These are phyloP conservation scores for Macrobrachium rosenbergii DNA, from an alignment of 1,140 invertebrate species.

Conservation along the genomic window DNA sequence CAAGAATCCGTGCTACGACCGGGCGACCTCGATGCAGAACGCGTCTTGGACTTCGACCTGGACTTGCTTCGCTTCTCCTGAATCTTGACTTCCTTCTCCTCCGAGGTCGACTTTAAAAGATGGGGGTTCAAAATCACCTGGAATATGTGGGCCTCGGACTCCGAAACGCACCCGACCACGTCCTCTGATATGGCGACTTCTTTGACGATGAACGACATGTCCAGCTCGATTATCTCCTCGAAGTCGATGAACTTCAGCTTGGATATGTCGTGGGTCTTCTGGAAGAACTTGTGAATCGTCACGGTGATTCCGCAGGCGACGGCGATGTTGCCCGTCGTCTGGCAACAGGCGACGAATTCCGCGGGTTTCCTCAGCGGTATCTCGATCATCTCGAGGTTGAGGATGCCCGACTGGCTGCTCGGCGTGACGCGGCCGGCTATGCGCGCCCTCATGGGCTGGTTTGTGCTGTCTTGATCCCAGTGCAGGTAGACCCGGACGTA, in stretches of 20 bases:
- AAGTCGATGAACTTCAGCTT: conserved; percentile 78
- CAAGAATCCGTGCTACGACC: conserved; percentile 51
- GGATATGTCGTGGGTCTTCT: conserved; percentile 77
- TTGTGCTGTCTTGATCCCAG: conserved; percentile 73
- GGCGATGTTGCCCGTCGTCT: conserved; percentile 76
- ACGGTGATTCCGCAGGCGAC: conserved; percentile 74
- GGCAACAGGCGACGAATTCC: conserved; percentile 76
- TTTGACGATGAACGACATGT: conserved; percentile 63
- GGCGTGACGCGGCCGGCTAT: conserved; percentile 80
- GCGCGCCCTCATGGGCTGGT: conserved; percentile 78
- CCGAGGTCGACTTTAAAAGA: conserved; percentile 44
- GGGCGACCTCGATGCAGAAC: conserved; percentile 60
- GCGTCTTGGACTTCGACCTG: conserved; percentile 47
- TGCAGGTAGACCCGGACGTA: conserved; percentile 79
- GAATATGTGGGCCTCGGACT: conserved; percentile 64
- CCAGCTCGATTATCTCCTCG: conserved; percentile 71
- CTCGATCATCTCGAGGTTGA: conserved; percentile 78
- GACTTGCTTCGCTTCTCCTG: conserved; percentile 49
- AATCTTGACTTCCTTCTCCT: conserved; percentile 37
- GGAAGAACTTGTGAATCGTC: conserved; percentile 75
- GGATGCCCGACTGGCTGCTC: conserved; percentile 73
- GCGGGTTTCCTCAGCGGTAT: conserved; percentile 75
- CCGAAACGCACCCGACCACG: conserved; percentile 61
- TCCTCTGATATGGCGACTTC: conserved; percentile 67
- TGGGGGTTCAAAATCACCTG: conserved; percentile 60